phyloP scores from a whole-genome alignment of 1,140 invertebrate species.

The Potamilus streckersoni region DNA sequence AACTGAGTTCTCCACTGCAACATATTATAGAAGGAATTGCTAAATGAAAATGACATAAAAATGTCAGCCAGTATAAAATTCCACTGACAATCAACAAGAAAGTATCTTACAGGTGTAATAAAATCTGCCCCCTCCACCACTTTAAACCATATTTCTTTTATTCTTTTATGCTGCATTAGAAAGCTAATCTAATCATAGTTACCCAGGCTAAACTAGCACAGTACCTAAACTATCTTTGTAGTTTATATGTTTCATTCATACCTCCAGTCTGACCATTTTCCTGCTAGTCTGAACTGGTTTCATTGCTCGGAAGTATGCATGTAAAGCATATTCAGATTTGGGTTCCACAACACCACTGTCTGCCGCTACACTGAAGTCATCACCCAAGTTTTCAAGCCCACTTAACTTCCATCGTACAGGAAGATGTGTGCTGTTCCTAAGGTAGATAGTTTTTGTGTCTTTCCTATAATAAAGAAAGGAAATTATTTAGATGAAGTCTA shows the following conservation, averaged over 20 bases:
- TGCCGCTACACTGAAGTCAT: constrained; percentile 67
- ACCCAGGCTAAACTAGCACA: too few relatives aligned
- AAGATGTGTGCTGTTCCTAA: constrained; percentile 66
- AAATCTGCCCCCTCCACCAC: background rate
- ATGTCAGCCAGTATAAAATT: too few relatives aligned
- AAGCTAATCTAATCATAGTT: too few relatives aligned
- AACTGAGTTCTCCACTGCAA: too few relatives aligned
- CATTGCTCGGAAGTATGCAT: constrained; percentile 66
- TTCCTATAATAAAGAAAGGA: constrained; percentile 52
- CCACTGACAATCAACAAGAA: too few relatives aligned
- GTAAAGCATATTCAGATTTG: constrained; percentile 60
- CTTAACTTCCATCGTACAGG: constrained; percentile 67
- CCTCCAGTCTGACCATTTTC: constrained; percentile 64
- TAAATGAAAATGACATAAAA: too few relatives aligned
- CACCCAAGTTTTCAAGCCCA: constrained; percentile 66
- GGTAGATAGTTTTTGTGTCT: constrained; percentile 66
- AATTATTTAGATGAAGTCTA: background rate
- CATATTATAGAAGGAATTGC: too few relatives aligned
- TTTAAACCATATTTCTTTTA: background rate
- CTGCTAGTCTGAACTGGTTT: constrained; percentile 64
- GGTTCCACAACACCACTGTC: constrained; percentile 65
- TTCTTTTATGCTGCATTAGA: too few relatives aligned
- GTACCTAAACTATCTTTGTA: too few relatives aligned
- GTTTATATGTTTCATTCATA: constrained; percentile 19
- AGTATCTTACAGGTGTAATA: too few relatives aligned